Conservation (phyloP, 2,888 invertebrate genomes). For the Oxycera nigricornis region DNA sequence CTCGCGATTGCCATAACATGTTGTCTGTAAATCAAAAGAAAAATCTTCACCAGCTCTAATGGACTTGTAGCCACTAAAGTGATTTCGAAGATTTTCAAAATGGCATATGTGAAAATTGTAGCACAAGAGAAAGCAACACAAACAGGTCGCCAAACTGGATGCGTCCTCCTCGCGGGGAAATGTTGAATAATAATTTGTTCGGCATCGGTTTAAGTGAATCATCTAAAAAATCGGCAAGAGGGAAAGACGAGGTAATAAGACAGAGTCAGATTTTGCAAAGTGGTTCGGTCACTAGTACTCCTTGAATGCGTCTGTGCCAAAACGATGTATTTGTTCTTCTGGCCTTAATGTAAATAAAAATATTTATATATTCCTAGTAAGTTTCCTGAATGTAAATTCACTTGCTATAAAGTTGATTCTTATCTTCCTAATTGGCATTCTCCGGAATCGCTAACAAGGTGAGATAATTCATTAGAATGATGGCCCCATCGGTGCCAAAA, state of each 20-base stretch:
- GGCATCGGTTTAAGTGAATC: neutral
- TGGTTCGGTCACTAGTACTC: too few species aligned
- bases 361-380: neutral
- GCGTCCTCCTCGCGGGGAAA: neutral
- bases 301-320: too few species aligned
- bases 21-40: too few species aligned
- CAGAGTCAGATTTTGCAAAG: neutral
- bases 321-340: too few species aligned
- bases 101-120: neutral
- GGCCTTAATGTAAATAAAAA: too few species aligned
- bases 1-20: too few species aligned
- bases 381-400: neutral
- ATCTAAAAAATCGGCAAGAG: neutral
- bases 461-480: neutral
- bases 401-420: neutral
- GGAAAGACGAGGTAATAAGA: too few species aligned
- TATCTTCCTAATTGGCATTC: neutral
- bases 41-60: neutral
- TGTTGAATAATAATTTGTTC: neutral
- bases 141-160: neutral
- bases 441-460: neutral
- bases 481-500: neutral
- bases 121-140: neutral
- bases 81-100: neutral
- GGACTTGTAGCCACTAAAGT: neutral